Conservation (phyloP, 2,888 invertebrate species). For the Halocaridina rubra region DNA sequence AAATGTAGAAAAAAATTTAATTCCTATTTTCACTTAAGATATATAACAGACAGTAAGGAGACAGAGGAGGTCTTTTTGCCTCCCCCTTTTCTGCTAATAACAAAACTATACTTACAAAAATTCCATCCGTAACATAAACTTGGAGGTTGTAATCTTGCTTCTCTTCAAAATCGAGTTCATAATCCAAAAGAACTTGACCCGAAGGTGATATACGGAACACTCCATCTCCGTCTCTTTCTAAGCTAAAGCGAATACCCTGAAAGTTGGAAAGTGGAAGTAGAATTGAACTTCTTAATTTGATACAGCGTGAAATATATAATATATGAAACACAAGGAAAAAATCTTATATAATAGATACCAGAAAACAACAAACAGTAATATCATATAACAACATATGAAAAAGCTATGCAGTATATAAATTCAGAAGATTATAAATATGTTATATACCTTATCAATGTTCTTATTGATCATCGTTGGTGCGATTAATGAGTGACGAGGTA, state of each 20-base stretch:
- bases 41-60: too few relatives aligned
- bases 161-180: conserved; percentile 83
- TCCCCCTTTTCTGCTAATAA: too few relatives aligned
- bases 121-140: conserved; percentile 84
- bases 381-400: too few relatives aligned
- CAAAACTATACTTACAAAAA: conserved; percentile 74
- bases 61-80: too few relatives aligned
- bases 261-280: too few relatives aligned
- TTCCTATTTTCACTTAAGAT: too few relatives aligned
- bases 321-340: not conserved
- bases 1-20: too few relatives aligned
- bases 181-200: conserved; percentile 82
- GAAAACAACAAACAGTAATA: not conserved
- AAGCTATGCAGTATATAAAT: too few relatives aligned
- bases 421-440: too few relatives aligned
- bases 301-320: not conserved
- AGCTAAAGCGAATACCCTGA: conserved; percentile 79
- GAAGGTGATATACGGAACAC: conserved; percentile 81
- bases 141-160: conserved; percentile 78
- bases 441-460: conserved; percentile 71
- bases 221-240: conserved; percentile 74
- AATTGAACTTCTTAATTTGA: too few relatives aligned
- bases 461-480: conserved; percentile 77
- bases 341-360: not conserved
- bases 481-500: conserved; percentile 79